Percentiles rank a stretch among this genome's conserved stretches.
These are phyloP conservation scores for Galleria mellonella DNA, from an alignment of 1,140 invertebrate genomes.

Conservation along the genomic window DNA sequence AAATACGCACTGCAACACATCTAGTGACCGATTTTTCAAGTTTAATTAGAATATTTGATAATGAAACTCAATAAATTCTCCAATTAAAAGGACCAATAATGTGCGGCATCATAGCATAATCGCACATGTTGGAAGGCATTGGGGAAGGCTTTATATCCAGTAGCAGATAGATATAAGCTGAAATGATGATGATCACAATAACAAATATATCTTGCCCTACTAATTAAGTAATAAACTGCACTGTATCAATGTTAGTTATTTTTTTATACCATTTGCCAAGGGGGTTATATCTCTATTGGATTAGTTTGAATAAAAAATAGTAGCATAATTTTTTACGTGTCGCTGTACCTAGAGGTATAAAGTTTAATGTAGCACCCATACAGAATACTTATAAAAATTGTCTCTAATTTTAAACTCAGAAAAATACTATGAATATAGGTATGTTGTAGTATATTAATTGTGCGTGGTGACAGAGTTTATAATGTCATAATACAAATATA, in stretches of 20 bases:
- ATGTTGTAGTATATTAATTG: too few relatives aligned
- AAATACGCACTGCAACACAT: not conserved
- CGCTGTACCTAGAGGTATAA: constrained; percentile 1
- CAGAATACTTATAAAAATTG: too few relatives aligned
- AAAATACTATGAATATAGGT: too few relatives aligned
- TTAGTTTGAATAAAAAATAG: constrained; percentile 1
- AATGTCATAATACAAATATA: too few relatives aligned
- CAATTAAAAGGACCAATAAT: too few relatives aligned
- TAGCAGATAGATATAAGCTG: not conserved
- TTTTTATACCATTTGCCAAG: constrained; percentile 1
- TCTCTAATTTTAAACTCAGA: too few relatives aligned
- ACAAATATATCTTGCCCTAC: constrained; percentile 1
- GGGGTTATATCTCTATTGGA: not conserved
- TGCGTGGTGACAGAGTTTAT: too few relatives aligned
- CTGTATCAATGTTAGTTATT: constrained; percentile 1
- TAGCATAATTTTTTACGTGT: not conserved
- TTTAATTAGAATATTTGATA: too few relatives aligned
- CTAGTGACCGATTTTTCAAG: too few relatives aligned
- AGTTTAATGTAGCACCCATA: not conserved
- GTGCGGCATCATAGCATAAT: not conserved
- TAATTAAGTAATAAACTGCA: constrained; percentile 1
- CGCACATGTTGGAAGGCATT: too few relatives aligned
- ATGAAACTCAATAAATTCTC: too few relatives aligned
- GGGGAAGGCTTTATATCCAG: too few relatives aligned
- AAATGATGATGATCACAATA: not conserved